A percentile compares a stretch with the other conserved stretches of the same genome.
Conservation (phyloP, 2,797 vertebrate genomes). For the Antrozous pallidus region DNA sequence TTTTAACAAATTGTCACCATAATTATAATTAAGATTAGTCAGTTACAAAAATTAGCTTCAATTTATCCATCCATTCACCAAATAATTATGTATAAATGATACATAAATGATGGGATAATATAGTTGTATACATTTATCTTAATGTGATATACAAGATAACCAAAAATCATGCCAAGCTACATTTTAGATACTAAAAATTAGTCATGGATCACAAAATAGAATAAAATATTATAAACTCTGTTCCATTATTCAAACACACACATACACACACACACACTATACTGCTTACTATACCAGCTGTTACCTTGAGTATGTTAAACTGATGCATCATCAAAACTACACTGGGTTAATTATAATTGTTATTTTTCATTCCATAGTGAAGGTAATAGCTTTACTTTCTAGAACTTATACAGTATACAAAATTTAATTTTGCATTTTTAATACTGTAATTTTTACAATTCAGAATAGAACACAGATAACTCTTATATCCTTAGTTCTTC, state of each 20-base stretch:
- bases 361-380: not conserved
- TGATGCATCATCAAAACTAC: slow-evolving; percentile 7
- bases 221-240: slow-evolving; percentile 56
- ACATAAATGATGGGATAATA: slow-evolving; percentile 27
- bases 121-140: slow-evolving; percentile 10
- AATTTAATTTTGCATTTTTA: not conserved
- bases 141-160: slow-evolving; percentile 73
- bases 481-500: not conserved
- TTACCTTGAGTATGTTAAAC: not conserved
- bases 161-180: slow-evolving; percentile 41
- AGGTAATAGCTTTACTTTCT: not conserved
- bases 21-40: slow-evolving; percentile 5
- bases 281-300: slow-evolving; percentile 49
- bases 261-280: not conserved
- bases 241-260: slow-evolving; percentile 30
- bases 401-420: not conserved
- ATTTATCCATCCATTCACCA: slow-evolving; percentile 17
- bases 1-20: not conserved
- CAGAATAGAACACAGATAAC: not conserved
- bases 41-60: slow-evolving; percentile 46
- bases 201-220: slow-evolving; percentile 34
- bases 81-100: slow-evolving; percentile 35
- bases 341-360: not conserved
- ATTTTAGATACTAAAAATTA: slow-evolving; percentile 38
- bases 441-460: slow-evolving; percentile 9